phyloP scores from a whole-genome alignment of 35 echinoderm and acorn worm species.

The Apostichopus parvimensis region DNA sequence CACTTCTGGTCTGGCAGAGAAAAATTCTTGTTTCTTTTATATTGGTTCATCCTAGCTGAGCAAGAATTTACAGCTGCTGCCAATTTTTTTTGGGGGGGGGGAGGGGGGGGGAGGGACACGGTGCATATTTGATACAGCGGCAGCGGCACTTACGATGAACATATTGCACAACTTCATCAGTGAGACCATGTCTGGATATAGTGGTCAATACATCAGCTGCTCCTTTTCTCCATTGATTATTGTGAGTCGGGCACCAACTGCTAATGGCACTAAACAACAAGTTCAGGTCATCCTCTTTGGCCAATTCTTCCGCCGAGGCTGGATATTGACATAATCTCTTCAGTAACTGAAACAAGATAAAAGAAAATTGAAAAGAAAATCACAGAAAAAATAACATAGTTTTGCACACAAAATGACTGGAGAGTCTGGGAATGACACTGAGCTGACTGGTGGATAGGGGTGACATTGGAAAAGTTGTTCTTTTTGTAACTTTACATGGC shows the following conservation, averaged over 20 bases:
- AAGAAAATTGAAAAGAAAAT: not conserved
- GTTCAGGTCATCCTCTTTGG: conserved; percentile 91
- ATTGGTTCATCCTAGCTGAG: too few species aligned
- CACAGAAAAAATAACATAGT: not conserved
- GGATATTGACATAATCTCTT: conserved; percentile 78
- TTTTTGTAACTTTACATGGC: too few species aligned
- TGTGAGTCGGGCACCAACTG: conserved; percentile 94
- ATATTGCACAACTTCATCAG: conserved; percentile 91
- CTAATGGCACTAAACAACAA: conserved; percentile 92
- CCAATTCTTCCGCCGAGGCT: conserved; percentile 88
- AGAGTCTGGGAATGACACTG: too few species aligned
- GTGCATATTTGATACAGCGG: too few species aligned
- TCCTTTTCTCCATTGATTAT: conserved; percentile 92
- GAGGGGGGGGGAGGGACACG: too few species aligned
- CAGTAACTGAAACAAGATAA: conserved; percentile 61
- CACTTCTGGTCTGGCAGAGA: too few species aligned
- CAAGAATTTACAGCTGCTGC: too few species aligned
- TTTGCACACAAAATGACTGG: too few species aligned
- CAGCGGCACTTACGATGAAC: conserved; percentile 92
- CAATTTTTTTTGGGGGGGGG: too few species aligned
- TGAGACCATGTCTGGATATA: conserved; percentile 92
- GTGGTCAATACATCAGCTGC: conserved; percentile 96
- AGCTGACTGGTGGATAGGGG: not conserved
- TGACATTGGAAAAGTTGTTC: not conserved
- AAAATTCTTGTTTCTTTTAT: too few species aligned